A percentile compares a stretch with the other conserved stretches of the same genome.
These are phyloP conservation scores for human (Homo sapiens) DNA, from an alignment of 2,113 vertebrate species.

Conservation along the genomic window DNA sequence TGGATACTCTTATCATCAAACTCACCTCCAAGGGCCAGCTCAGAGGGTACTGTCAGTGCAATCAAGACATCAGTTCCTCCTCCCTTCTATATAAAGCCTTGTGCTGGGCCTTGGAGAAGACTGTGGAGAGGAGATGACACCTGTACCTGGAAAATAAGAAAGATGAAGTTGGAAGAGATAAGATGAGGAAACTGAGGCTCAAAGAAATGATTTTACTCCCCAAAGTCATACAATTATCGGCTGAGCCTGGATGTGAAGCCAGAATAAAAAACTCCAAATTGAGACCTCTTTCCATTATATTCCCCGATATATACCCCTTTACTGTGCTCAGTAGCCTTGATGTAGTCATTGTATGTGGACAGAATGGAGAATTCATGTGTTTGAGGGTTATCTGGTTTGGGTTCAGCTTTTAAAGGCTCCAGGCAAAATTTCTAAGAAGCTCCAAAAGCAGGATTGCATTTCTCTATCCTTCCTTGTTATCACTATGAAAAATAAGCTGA, in stretches of 20 bases:
- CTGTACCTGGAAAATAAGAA: background rate
- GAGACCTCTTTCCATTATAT: background rate
- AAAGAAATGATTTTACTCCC: background rate
- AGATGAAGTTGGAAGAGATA: background rate
- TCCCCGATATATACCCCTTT: background rate
- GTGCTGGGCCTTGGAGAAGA: background rate
- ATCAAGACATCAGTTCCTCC: background rate
- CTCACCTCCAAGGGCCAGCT: background rate
- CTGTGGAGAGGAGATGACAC: background rate
- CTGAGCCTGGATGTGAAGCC: background rate
- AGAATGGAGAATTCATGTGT: background rate
- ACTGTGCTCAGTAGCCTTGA: background rate
- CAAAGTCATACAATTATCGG: background rate
- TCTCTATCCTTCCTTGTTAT: conserved; percentile 39
- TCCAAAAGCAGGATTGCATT: background rate
- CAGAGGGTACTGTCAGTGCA: background rate
- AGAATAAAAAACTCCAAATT: background rate
- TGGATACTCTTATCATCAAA: background rate
- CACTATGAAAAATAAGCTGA: conserved; percentile 19
- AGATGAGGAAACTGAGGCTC: conserved; percentile 29
- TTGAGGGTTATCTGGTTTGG: background rate
- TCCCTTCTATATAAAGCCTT: background rate
- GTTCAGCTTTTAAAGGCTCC: background rate
- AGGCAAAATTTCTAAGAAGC: conserved; percentile 21
- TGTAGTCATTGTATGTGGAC: background rate